A percentile compares a stretch with the other conserved stretches of the same genome.
These are phyloP conservation scores for Pundamilia nyererei DNA, from an alignment of 2,113 vertebrate species.

Conservation along the genomic window DNA sequence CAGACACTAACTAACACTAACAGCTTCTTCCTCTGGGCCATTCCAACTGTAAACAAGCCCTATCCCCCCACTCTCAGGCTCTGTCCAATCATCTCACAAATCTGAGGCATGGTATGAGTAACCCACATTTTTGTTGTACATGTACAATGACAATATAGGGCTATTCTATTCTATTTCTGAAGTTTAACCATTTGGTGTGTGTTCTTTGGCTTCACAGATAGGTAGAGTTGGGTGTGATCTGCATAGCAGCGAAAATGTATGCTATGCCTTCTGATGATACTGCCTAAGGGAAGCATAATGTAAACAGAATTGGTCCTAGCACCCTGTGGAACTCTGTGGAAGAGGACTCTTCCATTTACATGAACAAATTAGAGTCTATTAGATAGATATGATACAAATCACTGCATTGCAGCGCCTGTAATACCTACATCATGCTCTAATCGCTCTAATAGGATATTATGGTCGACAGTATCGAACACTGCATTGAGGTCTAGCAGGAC, in stretches of 20 bases:
- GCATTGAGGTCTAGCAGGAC: not conserved
- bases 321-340: not conserved
- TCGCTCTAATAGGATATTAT: not conserved
- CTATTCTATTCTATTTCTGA: not conserved
- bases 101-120: too few species aligned
- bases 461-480: not conserved
- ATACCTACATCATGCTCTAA: not conserved
- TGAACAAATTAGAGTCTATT: not conserved
- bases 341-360: not conserved
- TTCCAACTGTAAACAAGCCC: too few species aligned
- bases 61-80: too few species aligned
- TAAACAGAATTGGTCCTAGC: not conserved
- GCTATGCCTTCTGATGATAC: not conserved
- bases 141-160: too few species aligned
- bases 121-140: too few species aligned
- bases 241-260: not conserved
- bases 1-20: too few species aligned
- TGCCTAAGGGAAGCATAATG: not conserved
- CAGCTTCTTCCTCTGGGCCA: too few species aligned
- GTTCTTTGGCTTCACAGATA: not conserved
- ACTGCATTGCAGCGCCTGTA: not conserved
- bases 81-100: too few species aligned
- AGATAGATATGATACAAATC: not conserved
- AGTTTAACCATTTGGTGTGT: not conserved
- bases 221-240: not conserved